A percentile compares a stretch with the other conserved stretches of the same genome.
Conservation (phyloP, 2,113 vertebrate genomes). For the Phaethornis superciliosus region DNA sequence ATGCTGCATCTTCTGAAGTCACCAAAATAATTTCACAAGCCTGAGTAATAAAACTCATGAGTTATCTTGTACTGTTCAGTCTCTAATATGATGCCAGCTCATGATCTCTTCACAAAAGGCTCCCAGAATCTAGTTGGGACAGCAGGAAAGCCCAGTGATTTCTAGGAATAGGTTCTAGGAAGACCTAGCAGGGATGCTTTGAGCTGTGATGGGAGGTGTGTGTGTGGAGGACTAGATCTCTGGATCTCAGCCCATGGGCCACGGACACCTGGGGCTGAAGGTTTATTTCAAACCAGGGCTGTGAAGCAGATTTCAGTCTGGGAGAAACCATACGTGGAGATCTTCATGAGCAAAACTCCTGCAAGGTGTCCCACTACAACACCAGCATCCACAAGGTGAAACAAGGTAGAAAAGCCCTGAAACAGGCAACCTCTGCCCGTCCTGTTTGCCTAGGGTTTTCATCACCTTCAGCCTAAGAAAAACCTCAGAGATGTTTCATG, state of each 20-base stretch:
- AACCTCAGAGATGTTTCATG: neutral
- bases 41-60: neutral
- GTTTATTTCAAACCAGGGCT: neutral
- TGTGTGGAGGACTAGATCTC: neutral
- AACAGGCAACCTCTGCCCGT: rapidly evolving
- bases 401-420: neutral
- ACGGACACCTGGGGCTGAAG: rapidly evolving
- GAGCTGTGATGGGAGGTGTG: neutral
- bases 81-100: neutral
- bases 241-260: neutral
- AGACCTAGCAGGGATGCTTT: neutral
- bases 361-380: neutral
- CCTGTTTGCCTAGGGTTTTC: neutral
- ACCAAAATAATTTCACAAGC: neutral
- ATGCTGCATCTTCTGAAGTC: rapidly evolving
- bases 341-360: neutral
- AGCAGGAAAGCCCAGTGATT: rapidly evolving
- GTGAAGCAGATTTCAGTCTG: neutral
- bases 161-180: neutral
- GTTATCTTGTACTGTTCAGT: neutral
- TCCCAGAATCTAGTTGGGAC: rapidly evolving
- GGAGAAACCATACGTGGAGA: neutral
- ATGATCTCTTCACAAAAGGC: neutral
- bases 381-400: neutral
- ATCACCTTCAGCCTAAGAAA: neutral